Evolutionary conservation across 1,140 invertebrate species (phyloP), one percentile per base, ranked within the genome.

Genomic region (Bathynomus jamesi): DNA sequence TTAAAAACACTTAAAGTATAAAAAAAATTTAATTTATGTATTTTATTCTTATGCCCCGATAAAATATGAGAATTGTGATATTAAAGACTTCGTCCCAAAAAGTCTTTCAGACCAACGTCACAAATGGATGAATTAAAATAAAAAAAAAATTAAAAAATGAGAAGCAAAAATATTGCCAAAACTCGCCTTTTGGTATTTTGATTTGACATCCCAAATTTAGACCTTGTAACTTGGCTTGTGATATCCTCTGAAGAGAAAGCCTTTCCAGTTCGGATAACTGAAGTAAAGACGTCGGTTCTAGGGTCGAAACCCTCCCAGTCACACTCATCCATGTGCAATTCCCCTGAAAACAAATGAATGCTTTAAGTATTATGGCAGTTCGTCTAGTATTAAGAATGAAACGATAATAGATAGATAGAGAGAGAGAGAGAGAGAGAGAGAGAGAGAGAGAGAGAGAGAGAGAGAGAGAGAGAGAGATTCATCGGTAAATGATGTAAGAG

Each of bases 211-310:
- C 93, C 11, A 95, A 85, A 82, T 94, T 93, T 67, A 95, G 85
- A 71, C 91, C 89, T 82, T 92, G 90, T 10, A 96, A 87, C 80
- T 94, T 90, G n/a, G 91, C 89, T 3, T 94, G 84, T 3, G 92
- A 91, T 17, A 95, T 89, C 79, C 91, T 88, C 81, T 92, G 90
- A 11, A 96, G 85, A 3, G 91, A 87, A 70, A 89, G 85, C 69
- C 90, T 84, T 83, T 96, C 93, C 31, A 91, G 85, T 71, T 95
- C 92, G 46, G 87, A 89, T 67, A 96, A 85, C 30, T 87, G 86
- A 31, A 91, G 85, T 61, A 96, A 81, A 60, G 86, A 85, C 8
- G 88, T 88, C 74, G 90, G 88, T 31, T 85, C 82, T 61, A 95
- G 84, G 30, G 88, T 86, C 71, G 95, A 88, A 75, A 88, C 87